Evolutionary conservation across 2,113 vertebrate species (phyloP).

Genomic region (Lycocorax pyrrhopterus): DNA sequence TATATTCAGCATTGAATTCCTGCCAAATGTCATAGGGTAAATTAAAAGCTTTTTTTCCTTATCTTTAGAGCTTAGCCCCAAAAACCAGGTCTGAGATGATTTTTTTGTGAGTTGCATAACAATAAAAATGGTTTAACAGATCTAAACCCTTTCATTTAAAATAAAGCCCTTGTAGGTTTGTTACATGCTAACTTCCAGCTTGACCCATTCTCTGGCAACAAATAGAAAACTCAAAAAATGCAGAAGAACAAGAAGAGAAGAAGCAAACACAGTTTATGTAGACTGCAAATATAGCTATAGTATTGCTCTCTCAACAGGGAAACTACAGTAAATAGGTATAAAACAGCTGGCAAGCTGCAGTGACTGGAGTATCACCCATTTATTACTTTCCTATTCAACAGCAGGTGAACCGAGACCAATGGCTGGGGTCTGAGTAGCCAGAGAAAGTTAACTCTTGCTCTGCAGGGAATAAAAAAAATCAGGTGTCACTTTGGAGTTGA

Average conservation of each 20-base stretch:
- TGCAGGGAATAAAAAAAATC: not conserved
- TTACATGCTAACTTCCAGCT: not conserved
- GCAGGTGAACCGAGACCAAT: not conserved
- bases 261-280: not conserved
- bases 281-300: not conserved
- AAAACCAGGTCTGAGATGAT: not conserved
- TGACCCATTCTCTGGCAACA: not conserved
- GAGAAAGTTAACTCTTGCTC: slow-evolving; percentile 4
- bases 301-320: not conserved
- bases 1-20: not conserved
- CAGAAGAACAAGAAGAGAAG: not conserved
- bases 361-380: not conserved
- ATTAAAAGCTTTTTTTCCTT: slow-evolving; percentile 32
- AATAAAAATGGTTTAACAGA: slow-evolving; percentile 22
- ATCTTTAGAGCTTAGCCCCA: slow-evolving; percentile 32
- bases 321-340: not conserved
- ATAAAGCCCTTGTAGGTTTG: not conserved
- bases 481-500: not conserved
- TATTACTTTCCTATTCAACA: not conserved
- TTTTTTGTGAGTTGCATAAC: slow-evolving; percentile 36
- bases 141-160: slow-evolving; percentile 42
- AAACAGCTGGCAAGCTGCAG: slow-evolving; percentile 35
- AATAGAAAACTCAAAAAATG: not conserved
- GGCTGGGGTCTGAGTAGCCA: not conserved
- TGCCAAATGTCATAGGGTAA: slow-evolving; percentile 18